A percentile compares a stretch with the other conserved stretches of the same genome.
Evolutionary conservation across 1,140 invertebrate genomes (phyloP).

Genomic region (Dermatophagoides farinae): DNA sequence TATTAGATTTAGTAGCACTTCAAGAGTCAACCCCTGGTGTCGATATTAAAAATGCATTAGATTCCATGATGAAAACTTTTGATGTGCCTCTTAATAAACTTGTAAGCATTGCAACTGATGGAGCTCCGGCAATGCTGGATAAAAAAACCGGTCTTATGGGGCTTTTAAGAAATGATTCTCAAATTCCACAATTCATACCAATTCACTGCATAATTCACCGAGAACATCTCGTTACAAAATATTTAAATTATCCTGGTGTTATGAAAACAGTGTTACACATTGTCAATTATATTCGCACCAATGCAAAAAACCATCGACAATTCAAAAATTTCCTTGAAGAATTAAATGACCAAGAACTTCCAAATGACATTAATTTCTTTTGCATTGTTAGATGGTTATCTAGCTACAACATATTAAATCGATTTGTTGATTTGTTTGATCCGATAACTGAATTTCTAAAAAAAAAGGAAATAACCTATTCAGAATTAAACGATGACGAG

Average conservation of each 20-base stretch:
- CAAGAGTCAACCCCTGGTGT: neutral
- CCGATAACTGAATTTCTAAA: neutral
- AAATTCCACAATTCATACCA: neutral
- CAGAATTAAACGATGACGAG: neutral
- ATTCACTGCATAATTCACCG: neutral
- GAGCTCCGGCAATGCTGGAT: neutral
- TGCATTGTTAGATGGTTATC: neutral
- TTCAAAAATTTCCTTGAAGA: neutral
- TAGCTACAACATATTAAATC: neutral
- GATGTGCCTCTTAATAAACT: neutral
- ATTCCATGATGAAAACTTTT: neutral
- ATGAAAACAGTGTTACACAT: neutral
- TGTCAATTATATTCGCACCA: neutral
- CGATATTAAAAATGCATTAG: neutral
- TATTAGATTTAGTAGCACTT: neutral
- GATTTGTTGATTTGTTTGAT: neutral
- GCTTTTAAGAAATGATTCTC: neutral
- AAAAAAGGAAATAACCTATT: neutral
- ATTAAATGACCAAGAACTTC: neutral
- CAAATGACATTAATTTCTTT: neutral
- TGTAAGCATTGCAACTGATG: neutral
- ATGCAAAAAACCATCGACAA: neutral
- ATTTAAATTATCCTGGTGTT: neutral
- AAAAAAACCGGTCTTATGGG: neutral
- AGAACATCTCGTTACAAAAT: neutral